These are phyloP conservation scores for Tinamus major DNA, from an alignment of 2,797 vertebrate genomes.

Conservation along the genomic window DNA sequence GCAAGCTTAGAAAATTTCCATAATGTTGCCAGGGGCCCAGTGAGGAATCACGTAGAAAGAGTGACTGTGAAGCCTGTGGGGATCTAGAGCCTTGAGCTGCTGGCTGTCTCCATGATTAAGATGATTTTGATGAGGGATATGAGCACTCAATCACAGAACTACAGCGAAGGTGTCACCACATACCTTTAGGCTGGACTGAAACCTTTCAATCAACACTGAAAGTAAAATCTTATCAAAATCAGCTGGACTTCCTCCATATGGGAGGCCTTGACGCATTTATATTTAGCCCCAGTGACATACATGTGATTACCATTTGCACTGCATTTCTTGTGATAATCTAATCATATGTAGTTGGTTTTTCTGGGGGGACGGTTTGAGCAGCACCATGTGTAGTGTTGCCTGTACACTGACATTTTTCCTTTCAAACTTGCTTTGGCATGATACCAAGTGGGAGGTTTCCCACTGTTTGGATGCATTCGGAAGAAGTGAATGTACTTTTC, in stretches of 20 bases:
- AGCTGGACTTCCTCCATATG: constrained; percentile 29
- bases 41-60: neutral
- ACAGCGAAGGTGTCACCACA: neutral
- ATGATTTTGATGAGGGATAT: neutral
- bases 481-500: constrained; percentile 51
- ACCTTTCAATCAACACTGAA: constrained; percentile 41
- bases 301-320: constrained; percentile 34
- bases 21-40: neutral
- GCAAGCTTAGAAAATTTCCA: neutral
- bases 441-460: constrained; percentile 48
- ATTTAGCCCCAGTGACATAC: neutral
- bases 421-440: constrained; percentile 1
- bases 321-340: constrained; percentile 44
- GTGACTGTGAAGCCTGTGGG: neutral
- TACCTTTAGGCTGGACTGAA: constrained; percentile 28
- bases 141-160: neutral
- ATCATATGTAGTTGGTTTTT: neutral
- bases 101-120: neutral
- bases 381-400: constrained; percentile 1
- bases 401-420: neutral
- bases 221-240: constrained; percentile 50
- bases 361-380: neutral
- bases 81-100: neutral
- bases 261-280: constrained; percentile 21
- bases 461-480: constrained; percentile 22